A percentile compares a stretch with the other conserved stretches of the same genome.
Conservation (phyloP, 2,113 vertebrate species). For the Corynorhinus townsendii region DNA sequence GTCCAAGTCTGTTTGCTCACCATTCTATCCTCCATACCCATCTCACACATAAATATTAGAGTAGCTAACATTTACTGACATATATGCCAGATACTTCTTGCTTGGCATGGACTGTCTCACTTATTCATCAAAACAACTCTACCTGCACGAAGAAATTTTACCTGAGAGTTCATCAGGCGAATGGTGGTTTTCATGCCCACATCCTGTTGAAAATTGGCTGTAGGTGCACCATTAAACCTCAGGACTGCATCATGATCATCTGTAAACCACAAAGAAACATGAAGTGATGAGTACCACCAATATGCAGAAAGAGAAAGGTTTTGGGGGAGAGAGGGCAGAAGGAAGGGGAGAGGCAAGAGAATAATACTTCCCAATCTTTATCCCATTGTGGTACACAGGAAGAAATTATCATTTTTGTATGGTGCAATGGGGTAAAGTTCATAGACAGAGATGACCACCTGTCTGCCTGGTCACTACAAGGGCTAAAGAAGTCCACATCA, state of each 20-base stretch:
- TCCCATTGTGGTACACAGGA: background rate
- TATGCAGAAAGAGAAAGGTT: background rate
- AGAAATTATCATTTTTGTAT: background rate
- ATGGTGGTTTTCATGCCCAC: conserved; percentile 86
- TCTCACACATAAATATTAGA: background rate
- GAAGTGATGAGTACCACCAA: background rate
- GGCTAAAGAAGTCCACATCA: background rate
- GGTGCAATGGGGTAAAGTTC: background rate
- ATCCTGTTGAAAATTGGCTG: conserved; percentile 78
- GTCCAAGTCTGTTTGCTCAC: background rate
- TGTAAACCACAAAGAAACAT: conserved; percentile 70
- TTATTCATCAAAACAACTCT: background rate
- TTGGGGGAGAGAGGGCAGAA: background rate
- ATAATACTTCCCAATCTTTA: background rate
- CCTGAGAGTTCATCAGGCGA: conserved; percentile 87
- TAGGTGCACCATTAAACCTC: conserved; percentile 83
- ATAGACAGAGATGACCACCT: background rate
- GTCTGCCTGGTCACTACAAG: background rate
- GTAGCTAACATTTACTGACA: background rate
- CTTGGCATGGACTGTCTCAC: background rate
- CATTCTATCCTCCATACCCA: too few species aligned
- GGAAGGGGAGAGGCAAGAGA: background rate
- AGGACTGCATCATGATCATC: conserved; percentile 84
- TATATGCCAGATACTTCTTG: background rate
- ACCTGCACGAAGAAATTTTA: conserved; percentile 58